Percentiles rank a stretch among this genome's conserved stretches.
phyloP scores from a whole-genome alignment of 1,140 invertebrate genomes.

The Ephestia elutella region DNA sequence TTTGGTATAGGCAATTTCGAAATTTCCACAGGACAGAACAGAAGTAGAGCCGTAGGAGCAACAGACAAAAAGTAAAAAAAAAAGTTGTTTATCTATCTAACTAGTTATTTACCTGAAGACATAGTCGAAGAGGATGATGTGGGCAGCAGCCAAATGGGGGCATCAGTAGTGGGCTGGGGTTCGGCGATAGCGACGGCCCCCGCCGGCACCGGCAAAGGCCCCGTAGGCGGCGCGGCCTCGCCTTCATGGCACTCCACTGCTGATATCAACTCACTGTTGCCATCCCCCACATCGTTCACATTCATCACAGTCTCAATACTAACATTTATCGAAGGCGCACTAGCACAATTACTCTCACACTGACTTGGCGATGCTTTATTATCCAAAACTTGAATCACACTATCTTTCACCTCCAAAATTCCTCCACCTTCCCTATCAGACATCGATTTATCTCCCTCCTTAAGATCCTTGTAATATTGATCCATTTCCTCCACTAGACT shows the following conservation, averaged over 20 bases:
- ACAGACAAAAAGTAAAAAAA: too few species aligned
- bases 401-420: slow-evolving; percentile 22
- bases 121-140: slow-evolving; percentile 22
- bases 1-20: too few species aligned
- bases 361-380: background rate
- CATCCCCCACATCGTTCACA: background rate
- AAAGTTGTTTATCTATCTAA: too few species aligned
- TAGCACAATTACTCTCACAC: background rate
- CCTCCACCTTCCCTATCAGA: slow-evolving; percentile 14
- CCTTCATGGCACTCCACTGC: background rate
- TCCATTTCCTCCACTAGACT: slow-evolving; percentile 64
- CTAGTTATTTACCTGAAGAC: slow-evolving; percentile 21
- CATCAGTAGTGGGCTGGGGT: slow-evolving; percentile 13
- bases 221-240: slow-evolving; percentile 11
- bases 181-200: slow-evolving; percentile 31
- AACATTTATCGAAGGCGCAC: background rate
- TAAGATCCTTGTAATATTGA: slow-evolving; percentile 52
- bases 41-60: too few species aligned
- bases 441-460: slow-evolving; percentile 28
- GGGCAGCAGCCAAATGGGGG: slow-evolving; percentile 20
- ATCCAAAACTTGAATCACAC: slow-evolving; percentile 15
- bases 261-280: background rate
- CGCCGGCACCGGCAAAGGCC: slow-evolving; percentile 52
- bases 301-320: background rate
- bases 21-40: too few species aligned